Evolutionary conservation across 2,113 vertebrate species (phyloP).

Genomic region (Baryphthengus martii): DNA sequence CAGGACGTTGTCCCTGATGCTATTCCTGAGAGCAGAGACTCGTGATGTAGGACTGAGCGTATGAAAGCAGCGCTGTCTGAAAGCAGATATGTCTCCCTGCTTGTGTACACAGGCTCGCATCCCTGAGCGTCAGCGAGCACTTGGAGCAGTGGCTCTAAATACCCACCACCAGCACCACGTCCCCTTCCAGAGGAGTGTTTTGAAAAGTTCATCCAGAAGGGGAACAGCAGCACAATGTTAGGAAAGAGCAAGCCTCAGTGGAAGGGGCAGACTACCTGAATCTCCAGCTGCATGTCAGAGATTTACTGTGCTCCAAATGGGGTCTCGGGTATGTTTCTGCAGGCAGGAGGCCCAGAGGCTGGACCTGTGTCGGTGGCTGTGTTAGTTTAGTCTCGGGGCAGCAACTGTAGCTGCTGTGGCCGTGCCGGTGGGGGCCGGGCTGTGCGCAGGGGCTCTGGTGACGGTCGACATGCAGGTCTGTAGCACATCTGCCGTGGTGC

Average conservation of each 20-base stretch:
- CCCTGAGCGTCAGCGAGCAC: neutral
- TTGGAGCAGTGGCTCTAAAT: neutral
- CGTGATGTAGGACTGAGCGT: fast-evolving
- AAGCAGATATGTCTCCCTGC: neutral
- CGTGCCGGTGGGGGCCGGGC: neutral
- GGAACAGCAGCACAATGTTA: neutral
- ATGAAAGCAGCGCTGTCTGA: neutral
- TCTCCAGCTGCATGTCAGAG: neutral
- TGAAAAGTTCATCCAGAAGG: neutral
- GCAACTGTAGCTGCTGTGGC: neutral
- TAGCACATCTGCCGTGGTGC: neutral
- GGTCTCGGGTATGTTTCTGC: neutral
- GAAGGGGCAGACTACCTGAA: neutral
- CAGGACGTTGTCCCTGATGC: neutral
- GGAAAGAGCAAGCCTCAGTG: neutral
- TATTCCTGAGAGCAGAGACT: neutral
- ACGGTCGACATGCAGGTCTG: neutral
- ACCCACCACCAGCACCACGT: neutral
- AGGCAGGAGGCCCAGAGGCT: neutral
- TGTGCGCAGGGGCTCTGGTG: neutral
- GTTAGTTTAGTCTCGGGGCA: neutral
- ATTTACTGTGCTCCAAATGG: fast-evolving
- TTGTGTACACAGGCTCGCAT: neutral
- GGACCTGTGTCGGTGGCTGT: neutral
- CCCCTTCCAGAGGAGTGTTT: neutral